A percentile compares a stretch with the other conserved stretches of the same genome.
phyloP scores from a whole-genome alignment of 2,797 vertebrate genomes.

The Taeniopygia guttata region DNA sequence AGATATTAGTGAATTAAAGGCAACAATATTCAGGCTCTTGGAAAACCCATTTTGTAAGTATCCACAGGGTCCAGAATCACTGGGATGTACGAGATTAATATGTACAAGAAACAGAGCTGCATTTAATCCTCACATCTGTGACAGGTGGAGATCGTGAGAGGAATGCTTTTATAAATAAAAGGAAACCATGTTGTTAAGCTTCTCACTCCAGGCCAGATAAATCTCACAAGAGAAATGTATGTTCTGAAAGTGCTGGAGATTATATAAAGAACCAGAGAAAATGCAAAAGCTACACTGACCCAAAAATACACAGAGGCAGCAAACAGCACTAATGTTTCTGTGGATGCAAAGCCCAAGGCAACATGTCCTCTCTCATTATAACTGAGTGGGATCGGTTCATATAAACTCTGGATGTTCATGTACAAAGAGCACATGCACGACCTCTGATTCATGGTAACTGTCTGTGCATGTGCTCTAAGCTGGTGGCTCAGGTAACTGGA shows the following conservation, averaged over 20 bases:
- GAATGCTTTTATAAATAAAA: constrained; percentile 50
- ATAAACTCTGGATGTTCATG: constrained; percentile 21
- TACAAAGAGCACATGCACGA: not conserved
- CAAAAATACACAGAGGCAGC: not conserved
- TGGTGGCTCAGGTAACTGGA: constrained; percentile 5
- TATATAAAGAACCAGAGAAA: not conserved
- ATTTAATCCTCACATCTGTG: not conserved
- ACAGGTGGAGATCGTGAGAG: not conserved
- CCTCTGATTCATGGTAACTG: constrained; percentile 37
- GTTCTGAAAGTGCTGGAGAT: not conserved
- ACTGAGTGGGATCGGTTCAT: not conserved
- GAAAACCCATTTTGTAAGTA: not conserved
- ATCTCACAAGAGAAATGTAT: not conserved
- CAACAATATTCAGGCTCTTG: not conserved
- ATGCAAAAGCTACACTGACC: not conserved
- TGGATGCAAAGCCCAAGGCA: not conserved
- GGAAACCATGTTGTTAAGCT: constrained; percentile 20
- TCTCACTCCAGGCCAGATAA: constrained; percentile 32
- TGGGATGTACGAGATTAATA: not conserved
- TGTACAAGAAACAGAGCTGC: not conserved
- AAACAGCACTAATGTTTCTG: not conserved
- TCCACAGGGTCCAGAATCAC: not conserved
- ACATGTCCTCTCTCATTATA: not conserved
- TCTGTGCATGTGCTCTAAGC: constrained; percentile 27
- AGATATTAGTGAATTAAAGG: not conserved